Evolutionary conservation across 2,113 vertebrate species (phyloP).

Genomic region (Sander vitreus): DNA sequence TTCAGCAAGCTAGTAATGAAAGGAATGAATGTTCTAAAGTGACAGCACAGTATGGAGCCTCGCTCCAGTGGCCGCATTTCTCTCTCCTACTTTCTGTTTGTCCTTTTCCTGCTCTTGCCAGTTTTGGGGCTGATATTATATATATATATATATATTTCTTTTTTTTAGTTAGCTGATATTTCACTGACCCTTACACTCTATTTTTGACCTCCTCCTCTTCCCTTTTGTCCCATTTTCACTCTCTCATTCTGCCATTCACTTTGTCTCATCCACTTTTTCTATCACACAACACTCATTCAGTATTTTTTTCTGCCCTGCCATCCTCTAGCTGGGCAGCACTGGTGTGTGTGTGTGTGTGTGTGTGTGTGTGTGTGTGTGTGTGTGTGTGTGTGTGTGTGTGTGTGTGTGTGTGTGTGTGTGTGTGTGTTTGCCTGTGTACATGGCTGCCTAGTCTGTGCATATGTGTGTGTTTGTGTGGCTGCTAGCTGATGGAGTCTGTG

Average conservation of each 20-base stretch:
- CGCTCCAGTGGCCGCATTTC: slow-evolving; percentile 25
- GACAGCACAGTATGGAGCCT: slow-evolving; percentile 49
- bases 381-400: slow-evolving; percentile 3
- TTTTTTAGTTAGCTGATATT: slow-evolving; percentile 37
- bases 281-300: background rate
- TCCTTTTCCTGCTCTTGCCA: slow-evolving; percentile 51
- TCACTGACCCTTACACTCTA: slow-evolving; percentile 22
- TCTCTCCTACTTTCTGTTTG: slow-evolving; percentile 51
- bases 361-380: slow-evolving; percentile 12
- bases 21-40: slow-evolving; percentile 53
- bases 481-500: slow-evolving; percentile 75
- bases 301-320: background rate
- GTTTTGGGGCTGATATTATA: slow-evolving; percentile 9
- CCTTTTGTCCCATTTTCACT: background rate
- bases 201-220: slow-evolving; percentile 13
- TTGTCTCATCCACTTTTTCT: slow-evolving; percentile 9
- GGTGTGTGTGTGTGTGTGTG: slow-evolving; percentile 7
- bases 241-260: background rate
- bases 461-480: slow-evolving; percentile 33
- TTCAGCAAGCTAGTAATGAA: slow-evolving; percentile 52
- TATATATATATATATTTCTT: too few species aligned
- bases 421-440: background rate
- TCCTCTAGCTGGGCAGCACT: slow-evolving; percentile 15
- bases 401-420: slow-evolving; percentile 8
- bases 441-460: background rate